Evolutionary conservation across 1,140 invertebrate genomes (phyloP).

Genomic region (Subanguina moxae): DNA sequence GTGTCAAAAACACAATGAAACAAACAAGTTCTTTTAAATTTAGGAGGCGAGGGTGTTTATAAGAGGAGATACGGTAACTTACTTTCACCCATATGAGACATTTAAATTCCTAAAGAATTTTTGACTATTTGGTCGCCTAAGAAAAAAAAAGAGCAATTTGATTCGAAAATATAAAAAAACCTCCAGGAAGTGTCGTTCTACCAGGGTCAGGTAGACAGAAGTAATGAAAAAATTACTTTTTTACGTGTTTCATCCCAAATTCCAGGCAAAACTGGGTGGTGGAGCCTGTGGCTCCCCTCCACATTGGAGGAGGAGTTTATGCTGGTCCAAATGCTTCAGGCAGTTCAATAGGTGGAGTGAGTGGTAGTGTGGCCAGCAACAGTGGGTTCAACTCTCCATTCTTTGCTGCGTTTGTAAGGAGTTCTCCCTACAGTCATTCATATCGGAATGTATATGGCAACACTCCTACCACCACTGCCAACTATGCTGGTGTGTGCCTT

Average conservation of each 20-base stretch:
- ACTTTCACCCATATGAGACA: too few species aligned
- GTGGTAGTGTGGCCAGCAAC: not conserved
- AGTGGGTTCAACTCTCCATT: conserved; percentile 1
- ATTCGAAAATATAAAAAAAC: too few species aligned
- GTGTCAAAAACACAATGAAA: too few species aligned
- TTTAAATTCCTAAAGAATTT: too few species aligned
- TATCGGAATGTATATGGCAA: conserved; percentile 12
- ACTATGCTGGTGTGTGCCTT: not conserved
- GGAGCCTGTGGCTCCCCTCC: not conserved
- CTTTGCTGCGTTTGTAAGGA: conserved; percentile 2
- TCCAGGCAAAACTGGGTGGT: not conserved
- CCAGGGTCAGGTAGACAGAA: too few species aligned
- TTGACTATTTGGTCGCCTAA: too few species aligned
- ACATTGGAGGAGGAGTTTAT: not conserved
- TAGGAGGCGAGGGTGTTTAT: too few species aligned
- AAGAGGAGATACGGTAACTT: too few species aligned
- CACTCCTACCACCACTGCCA: conserved; percentile 3
- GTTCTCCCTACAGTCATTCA: conserved; percentile 20
- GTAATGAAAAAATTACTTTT: too few species aligned
- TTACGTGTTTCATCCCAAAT: not conserved
- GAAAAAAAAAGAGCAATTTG: too few species aligned
- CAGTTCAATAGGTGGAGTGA: not conserved
- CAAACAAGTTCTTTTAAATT: too few species aligned
- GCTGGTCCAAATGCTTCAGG: not conserved
- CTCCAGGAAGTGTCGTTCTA: too few species aligned